phyloP scores from a whole-genome alignment of 2,888 invertebrate species.

The Teinopalpus imperialis region DNA sequence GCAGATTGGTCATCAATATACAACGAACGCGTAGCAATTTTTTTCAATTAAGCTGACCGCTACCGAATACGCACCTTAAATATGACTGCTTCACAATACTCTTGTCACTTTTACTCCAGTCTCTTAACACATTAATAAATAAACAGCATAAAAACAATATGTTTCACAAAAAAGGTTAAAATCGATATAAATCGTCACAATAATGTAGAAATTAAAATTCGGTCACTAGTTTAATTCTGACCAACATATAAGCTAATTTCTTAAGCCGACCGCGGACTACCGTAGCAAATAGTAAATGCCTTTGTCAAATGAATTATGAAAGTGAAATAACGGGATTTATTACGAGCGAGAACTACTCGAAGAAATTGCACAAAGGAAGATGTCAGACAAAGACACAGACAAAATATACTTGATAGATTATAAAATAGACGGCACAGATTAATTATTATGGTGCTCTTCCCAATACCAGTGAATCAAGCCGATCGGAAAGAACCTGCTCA shows the following conservation, averaged over 20 bases:
- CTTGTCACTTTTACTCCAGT: constrained; percentile 56
- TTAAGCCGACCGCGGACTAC: constrained; percentile 44
- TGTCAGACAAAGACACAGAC: constrained; percentile 45
- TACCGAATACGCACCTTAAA: constrained; percentile 60
- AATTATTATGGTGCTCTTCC: too few species aligned
- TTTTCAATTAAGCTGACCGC: constrained; percentile 21
- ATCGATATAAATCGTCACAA: constrained; percentile 68
- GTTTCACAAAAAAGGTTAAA: constrained; percentile 59
- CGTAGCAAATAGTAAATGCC: constrained; percentile 62
- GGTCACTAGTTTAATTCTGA: constrained; percentile 45
- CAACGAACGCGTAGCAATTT: constrained; percentile 1
- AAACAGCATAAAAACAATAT: constrained; percentile 71
- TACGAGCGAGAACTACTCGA: constrained; percentile 55
- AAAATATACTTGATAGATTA: not conserved
- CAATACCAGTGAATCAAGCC: too few species aligned
- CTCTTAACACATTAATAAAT: constrained; percentile 65
- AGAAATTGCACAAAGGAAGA: constrained; percentile 65
- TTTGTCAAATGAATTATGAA: constrained; percentile 74
- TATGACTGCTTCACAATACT: constrained; percentile 71
- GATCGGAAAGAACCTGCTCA: too few species aligned
- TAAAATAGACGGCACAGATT: not conserved
- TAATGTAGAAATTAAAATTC: constrained; percentile 54
- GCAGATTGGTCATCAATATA: constrained; percentile 8
- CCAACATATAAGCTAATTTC: constrained; percentile 47
- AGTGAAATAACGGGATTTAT: constrained; percentile 77